These are phyloP conservation scores for Sisor rabdophorus DNA, from an alignment of 2,113 vertebrate genomes.

Conservation along the genomic window DNA sequence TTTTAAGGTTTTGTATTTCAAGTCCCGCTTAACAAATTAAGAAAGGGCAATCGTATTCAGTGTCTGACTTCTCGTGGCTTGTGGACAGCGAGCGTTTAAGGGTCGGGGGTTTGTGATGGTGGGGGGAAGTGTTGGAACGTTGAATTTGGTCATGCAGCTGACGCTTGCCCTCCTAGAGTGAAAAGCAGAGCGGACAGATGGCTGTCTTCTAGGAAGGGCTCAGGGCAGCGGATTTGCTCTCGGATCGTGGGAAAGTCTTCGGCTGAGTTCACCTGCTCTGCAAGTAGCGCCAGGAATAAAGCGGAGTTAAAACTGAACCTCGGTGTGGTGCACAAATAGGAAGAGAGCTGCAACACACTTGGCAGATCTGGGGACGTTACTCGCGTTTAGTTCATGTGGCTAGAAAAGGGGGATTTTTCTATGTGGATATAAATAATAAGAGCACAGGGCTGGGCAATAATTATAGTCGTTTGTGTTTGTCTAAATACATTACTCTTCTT, in stretches of 20 bases:
- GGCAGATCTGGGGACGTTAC: slow-evolving; percentile 27
- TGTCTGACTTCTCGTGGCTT: slow-evolving; percentile 49
- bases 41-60: slow-evolving; percentile 37
- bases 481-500: neutral
- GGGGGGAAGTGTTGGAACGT: slow-evolving; percentile 70
- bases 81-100: slow-evolving; percentile 27
- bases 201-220: slow-evolving; percentile 69
- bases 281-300: slow-evolving; percentile 68
- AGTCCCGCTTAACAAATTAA: neutral
- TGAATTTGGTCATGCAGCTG: slow-evolving; percentile 71
- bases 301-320: slow-evolving; percentile 58
- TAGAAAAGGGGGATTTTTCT: slow-evolving; percentile 5
- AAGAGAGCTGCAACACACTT: slow-evolving; percentile 14
- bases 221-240: slow-evolving; percentile 67
- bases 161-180: slow-evolving; percentile 66
- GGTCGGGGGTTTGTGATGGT: slow-evolving; percentile 50
- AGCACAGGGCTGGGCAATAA: neutral
- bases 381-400: slow-evolving; percentile 18
- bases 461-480: slow-evolving; percentile 4
- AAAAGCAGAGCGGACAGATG: slow-evolving; percentile 74
- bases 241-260: slow-evolving; percentile 75
- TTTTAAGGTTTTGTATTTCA: neutral
- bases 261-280: slow-evolving; percentile 72
- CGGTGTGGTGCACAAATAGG: slow-evolving; percentile 41
- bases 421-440: slow-evolving; percentile 3